Base-by-base conservation (phyloP, 2,113 vertebrate species). In the Heteronetta atricapilla region DNA sequence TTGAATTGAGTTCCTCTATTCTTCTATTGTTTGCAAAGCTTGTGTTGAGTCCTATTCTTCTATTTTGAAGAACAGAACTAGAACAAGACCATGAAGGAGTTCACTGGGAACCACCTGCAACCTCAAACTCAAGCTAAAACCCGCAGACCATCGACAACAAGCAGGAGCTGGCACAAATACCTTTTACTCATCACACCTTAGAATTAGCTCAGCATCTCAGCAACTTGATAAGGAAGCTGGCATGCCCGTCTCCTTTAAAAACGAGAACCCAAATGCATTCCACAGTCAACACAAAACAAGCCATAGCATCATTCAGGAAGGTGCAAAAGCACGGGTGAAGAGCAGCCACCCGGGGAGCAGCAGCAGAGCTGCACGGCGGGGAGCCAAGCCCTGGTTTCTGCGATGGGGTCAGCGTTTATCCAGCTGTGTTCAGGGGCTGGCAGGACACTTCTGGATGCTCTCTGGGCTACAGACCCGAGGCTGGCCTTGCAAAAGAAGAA, bases 111-210 rank as follows among this genome's bases (percentile, higher is more conserved):
- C 74, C 90, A 94, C 66, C 85, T 87, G 66, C 60, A 87, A 84
- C 90, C 74, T 84, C 92, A 87, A 66, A 78, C 58, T 84, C 88
- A 91, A 94, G 94, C 78, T 75, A 89, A 94, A 95, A 94, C 80
- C 70, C 91, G 92, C 60, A 33, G 56, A 66, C 26, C 31, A 84
- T 66, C 64, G 56, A 52, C 60, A 83, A 19, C 64, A 89, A 89
- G 80, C 60, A 86, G 56, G 72, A 91, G 69, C 78, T 82, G 70
- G 78, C 92, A 93, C 62, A 33, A 87, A 70, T 72, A 84, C 36
- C 66, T 87, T 91, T 56, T 38, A 23, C 56, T 75, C 78, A 69
- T 62, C 82, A 36, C 25, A 78, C 85, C 74, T 87, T 16, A 73
- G 44, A 48, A 91, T 58, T 34, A 72, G 48, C 44, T 42, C 63